Conservation (phyloP, 2,888 invertebrate species). For the Tortricodes alternella region DNA sequence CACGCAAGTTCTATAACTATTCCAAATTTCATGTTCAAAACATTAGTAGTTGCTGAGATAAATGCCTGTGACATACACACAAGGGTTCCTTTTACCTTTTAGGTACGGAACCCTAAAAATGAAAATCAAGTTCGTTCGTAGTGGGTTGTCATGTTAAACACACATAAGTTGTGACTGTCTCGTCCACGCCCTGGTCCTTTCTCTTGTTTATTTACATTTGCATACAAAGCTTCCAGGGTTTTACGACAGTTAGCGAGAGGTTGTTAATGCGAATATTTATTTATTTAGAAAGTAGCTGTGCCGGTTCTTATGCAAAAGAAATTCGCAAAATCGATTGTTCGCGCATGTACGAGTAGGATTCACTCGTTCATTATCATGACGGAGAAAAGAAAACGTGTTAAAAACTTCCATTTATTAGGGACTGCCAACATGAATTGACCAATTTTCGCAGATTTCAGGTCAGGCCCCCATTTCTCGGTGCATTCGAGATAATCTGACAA, state of each 20-base stretch:
- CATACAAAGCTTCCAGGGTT: conserved; percentile 14
- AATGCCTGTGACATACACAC: too few relatives aligned
- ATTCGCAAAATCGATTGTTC: not conserved
- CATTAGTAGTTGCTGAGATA: too few relatives aligned
- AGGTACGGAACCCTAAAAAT: not conserved
- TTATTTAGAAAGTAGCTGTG: conserved; percentile 24
- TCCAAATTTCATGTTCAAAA: too few relatives aligned
- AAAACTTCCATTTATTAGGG: too few relatives aligned
- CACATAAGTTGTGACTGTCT: conserved; percentile 5
- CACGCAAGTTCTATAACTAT: too few relatives aligned
- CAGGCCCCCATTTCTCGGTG: too few relatives aligned
- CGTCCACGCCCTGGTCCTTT: not conserved
- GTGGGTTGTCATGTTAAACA: not conserved
- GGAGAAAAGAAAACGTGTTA: not conserved
- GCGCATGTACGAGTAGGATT: not conserved
- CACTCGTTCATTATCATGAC: not conserved
- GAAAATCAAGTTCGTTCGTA: not conserved
- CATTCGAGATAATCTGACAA: too few relatives aligned
- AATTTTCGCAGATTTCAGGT: too few relatives aligned
- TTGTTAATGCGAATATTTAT: not conserved
- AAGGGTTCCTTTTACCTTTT: too few relatives aligned
- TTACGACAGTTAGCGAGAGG: conserved; percentile 7
- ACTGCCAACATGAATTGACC: too few relatives aligned
- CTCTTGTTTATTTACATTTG: conserved; percentile 19
- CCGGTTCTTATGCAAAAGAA: conserved; percentile 7